These are phyloP conservation scores for Cerastis rubricosa DNA, from an alignment of 2,888 invertebrate genomes.

Conservation along the genomic window DNA sequence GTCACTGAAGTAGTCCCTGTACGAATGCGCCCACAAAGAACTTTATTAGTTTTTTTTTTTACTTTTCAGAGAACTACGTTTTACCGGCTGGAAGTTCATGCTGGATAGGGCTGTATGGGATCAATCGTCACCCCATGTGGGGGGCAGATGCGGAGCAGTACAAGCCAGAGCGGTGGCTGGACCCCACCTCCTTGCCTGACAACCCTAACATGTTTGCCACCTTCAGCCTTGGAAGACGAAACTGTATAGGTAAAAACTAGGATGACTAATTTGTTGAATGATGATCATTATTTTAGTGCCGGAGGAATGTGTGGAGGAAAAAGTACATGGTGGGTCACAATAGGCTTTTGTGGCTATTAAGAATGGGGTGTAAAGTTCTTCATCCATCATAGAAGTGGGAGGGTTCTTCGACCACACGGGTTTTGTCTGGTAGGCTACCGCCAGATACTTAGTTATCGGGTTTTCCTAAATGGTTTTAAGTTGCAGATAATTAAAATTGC, in stretches of 20 bases:
- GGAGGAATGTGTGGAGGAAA: not conserved
- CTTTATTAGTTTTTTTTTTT: not conserved
- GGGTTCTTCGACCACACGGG: too few relatives aligned
- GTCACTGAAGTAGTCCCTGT: not conserved
- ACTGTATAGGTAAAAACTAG: conserved; percentile 35
- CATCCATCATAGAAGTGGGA: too few relatives aligned
- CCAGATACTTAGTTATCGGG: too few relatives aligned
- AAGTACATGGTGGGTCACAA: not conserved
- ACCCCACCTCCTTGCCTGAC: conserved; percentile 70
- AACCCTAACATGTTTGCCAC: conserved; percentile 72
- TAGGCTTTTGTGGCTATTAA: too few relatives aligned
- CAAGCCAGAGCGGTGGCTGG: conserved; percentile 78
- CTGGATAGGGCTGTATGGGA: conserved; percentile 71
- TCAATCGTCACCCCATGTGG: conserved; percentile 77
- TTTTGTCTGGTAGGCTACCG: too few relatives aligned
- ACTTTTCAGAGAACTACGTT: conserved; percentile 35
- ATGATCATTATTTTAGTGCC: too few relatives aligned
- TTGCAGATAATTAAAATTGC: too few relatives aligned
- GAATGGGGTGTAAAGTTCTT: too few relatives aligned
- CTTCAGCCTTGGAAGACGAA: conserved; percentile 70
- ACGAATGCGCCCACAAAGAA: not conserved
- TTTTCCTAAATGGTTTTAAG: too few relatives aligned
- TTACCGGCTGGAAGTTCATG: conserved; percentile 74
- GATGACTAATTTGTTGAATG: not conserved
- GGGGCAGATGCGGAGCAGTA: conserved; percentile 75